Conservation (phyloP, 1,140 invertebrate genomes). For the Drosophila arizonae region DNA sequence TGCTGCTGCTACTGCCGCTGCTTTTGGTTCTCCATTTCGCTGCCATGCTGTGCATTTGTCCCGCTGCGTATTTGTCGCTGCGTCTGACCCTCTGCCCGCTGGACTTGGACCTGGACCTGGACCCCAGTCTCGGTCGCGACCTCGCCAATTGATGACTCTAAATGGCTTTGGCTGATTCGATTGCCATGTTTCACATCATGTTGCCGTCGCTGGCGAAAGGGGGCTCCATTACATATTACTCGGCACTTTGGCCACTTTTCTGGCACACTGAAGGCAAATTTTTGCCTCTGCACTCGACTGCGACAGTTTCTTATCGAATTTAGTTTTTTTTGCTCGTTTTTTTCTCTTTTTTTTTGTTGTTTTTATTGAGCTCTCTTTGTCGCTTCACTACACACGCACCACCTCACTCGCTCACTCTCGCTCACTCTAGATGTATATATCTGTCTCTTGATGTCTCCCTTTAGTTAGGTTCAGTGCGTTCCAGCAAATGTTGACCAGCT, state of each 20-base stretch:
- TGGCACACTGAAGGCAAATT: constrained; percentile 55
- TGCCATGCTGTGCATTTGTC: constrained; percentile 67
- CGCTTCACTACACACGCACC: constrained; percentile 7
- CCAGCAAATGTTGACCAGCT: constrained; percentile 4
- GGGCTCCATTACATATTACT: constrained; percentile 78
- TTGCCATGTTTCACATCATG: constrained; percentile 81
- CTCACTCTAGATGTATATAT: background rate
- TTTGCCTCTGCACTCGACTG: constrained; percentile 31
- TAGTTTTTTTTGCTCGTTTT: background rate
- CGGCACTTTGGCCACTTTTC: constrained; percentile 70
- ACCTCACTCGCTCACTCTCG: constrained; percentile 15
- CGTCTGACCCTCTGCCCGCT: constrained; percentile 8
- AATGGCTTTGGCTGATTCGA: constrained; percentile 79
- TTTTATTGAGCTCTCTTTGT: constrained; percentile 6
- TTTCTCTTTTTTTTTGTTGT: background rate
- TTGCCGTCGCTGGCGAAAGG: constrained; percentile 74
- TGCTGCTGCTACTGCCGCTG: background rate
- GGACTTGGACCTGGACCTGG: background rate
- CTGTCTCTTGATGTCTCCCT: background rate
- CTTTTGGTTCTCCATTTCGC: constrained; percentile 17
- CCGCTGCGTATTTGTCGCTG: constrained; percentile 17
- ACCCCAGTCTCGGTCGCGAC: constrained; percentile 37
- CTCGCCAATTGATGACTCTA: constrained; percentile 79
- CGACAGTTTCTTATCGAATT: constrained; percentile 43
- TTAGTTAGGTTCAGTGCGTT: background rate